Evolutionary conservation across 2,888 invertebrate species (phyloP), one percentile per base, ranked within the genome.

Genomic region (Gisinianus flammeolus): DNA sequence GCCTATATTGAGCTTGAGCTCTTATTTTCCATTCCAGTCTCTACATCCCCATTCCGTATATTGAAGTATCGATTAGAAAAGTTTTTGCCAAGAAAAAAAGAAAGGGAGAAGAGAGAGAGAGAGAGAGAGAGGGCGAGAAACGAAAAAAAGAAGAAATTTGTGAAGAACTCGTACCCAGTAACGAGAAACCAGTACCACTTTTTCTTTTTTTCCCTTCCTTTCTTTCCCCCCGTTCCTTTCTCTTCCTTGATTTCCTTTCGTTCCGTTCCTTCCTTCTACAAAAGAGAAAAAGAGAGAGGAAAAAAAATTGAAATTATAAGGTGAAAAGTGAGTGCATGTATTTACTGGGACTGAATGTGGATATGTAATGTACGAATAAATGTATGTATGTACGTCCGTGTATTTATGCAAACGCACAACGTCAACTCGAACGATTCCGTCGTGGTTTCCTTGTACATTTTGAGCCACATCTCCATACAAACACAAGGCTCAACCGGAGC

Each of bases 41-140:
- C n/a, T n/a, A n/a, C n/a, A n/a, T n/a, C n/a, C n/a, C n/a, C n/a
- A n/a, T n/a, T 19, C 5, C 28, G 66, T 30, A 16, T 24, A 16
- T 10, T 6, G 12, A 44, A 44, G 10, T 54, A 54, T 54, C 54
- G 54, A 54, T 28, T 28, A 28, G 66, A 66, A 26, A 44, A 44
- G n/a, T n/a, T n/a, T n/a, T n/a, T n/a, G n/a, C n/a, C n/a, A n/a
- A n/a, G n/a, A n/a, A n/a, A n/a, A n/a, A n/a, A n/a, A n/a, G 56
- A 56, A 6, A n/a, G n/a, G 66, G n/a, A n/a, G n/a, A n/a, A 30
- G 30, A 16, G 66, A 6, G 30, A 64, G 64, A 24, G 26, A 64
- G 64, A 64, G 64, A 64, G 64, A 64, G 64, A 67, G 33, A 67
- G 67, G 19, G 67, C 19, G 31, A 33, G 30, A 33, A 31, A 70